phyloP scores from a whole-genome alignment of 2,888 invertebrate species.

The Ecliptopera silaceata region DNA sequence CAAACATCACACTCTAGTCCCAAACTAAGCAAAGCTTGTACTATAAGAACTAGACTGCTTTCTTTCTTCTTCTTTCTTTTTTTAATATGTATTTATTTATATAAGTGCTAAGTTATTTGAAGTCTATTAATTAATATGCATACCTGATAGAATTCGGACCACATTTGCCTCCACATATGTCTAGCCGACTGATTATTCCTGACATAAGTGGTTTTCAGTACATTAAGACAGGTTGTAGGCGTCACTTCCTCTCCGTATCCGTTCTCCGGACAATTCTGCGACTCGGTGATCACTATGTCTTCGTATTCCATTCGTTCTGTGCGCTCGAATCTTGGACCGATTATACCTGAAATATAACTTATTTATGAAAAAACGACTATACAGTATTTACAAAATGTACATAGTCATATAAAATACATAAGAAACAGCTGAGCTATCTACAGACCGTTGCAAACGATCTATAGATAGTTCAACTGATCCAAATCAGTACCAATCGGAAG shows the following conservation, averaged over 20 bases:
- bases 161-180: constrained; percentile 72
- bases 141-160: constrained; percentile 75
- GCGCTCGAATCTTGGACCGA: constrained; percentile 81
- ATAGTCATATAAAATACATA: constrained; percentile 23
- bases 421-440: too few relatives aligned
- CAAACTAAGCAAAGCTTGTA: too few relatives aligned
- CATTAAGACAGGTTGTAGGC: constrained; percentile 71
- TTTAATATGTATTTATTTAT: too few relatives aligned
- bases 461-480: too few relatives aligned
- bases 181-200: constrained; percentile 62
- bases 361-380: background rate
- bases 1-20: too few relatives aligned
- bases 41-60: too few relatives aligned
- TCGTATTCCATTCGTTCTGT: constrained; percentile 84
- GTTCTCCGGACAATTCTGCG: constrained; percentile 77
- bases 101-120: too few relatives aligned
- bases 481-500: too few relatives aligned
- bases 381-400: background rate
- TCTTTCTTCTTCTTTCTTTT: too few relatives aligned
- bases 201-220: constrained; percentile 69
- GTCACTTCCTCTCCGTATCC: constrained; percentile 74
- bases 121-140: too few relatives aligned
- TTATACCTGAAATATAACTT: constrained; percentile 56
- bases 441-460: too few relatives aligned
- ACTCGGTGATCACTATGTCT: constrained; percentile 81